Conservation (phyloP, 2,113 vertebrate species). For the Triplophysa tibetana region DNA sequence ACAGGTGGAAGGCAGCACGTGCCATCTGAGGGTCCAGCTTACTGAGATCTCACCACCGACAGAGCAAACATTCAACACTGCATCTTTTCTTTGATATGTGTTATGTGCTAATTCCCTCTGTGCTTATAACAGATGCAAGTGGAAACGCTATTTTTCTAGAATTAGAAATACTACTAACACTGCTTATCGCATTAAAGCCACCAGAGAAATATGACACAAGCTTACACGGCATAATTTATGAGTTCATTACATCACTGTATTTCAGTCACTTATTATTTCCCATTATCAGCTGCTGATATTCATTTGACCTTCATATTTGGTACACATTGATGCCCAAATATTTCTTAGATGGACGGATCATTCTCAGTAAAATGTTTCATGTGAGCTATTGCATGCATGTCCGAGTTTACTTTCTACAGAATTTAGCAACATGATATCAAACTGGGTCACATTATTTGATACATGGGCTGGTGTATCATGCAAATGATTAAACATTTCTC, state of each 20-base stretch:
- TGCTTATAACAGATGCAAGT: slow-evolving; percentile 3
- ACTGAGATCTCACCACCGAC: slow-evolving; percentile 17
- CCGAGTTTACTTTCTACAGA: too few relatives aligned
- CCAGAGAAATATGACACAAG: background rate
- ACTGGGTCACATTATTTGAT: too few relatives aligned
- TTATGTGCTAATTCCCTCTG: slow-evolving; percentile 9
- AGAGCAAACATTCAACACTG: background rate
- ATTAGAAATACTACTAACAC: slow-evolving; percentile 37
- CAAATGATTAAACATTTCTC: too few relatives aligned
- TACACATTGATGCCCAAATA: background rate
- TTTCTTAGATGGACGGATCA: background rate
- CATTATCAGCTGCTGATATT: background rate
- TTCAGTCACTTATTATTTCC: background rate
- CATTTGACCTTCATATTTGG: background rate
- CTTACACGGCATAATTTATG: background rate
- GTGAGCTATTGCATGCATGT: background rate
- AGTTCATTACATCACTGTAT: background rate
- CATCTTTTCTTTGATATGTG: slow-evolving; percentile 21
- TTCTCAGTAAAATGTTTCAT: background rate
- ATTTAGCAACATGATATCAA: too few relatives aligned
- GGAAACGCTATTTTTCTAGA: slow-evolving; percentile 22
- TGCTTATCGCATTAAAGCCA: slow-evolving; percentile 37
- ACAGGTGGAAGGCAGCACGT: slow-evolving; percentile 49
- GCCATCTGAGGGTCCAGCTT: background rate
- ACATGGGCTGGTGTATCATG: too few relatives aligned